phyloP scores from a whole-genome alignment of 2,888 invertebrate species.

The Chesias legatella region DNA sequence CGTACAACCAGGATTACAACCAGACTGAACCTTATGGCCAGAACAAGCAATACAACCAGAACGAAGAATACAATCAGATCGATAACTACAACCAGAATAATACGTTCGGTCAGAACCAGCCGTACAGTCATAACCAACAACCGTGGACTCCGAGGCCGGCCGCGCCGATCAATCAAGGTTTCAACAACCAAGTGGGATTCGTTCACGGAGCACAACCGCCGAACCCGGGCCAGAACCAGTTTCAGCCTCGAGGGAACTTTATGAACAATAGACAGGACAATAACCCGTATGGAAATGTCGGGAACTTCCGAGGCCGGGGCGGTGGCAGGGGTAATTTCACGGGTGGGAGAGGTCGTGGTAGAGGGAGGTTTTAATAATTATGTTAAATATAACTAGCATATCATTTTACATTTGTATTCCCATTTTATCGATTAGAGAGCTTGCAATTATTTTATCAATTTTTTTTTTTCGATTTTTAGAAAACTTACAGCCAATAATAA shows the following conservation, averaged over 20 bases:
- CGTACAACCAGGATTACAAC: background rate
- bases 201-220: conserved; percentile 8
- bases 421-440: too few relatives aligned
- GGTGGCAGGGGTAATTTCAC: conserved; percentile 40
- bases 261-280: conserved; percentile 39
- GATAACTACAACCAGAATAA: conserved; percentile 1
- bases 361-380: conserved; percentile 32
- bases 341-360: conserved; percentile 47
- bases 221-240: conserved; percentile 11
- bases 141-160: conserved; percentile 22
- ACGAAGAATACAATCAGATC: conserved; percentile 12
- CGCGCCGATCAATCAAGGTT: conserved; percentile 15
- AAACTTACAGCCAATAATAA: too few relatives aligned
- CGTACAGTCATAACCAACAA: conserved; percentile 16
- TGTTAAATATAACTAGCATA: too few relatives aligned
- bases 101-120: background rate
- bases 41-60: background rate
- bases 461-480: too few relatives aligned
- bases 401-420: conserved; percentile 1
- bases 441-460: too few relatives aligned
- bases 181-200: conserved; percentile 5
- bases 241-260: conserved; percentile 37
- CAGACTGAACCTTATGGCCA: background rate
- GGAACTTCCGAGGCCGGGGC: conserved; percentile 44
- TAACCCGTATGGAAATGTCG: conserved; percentile 13